Evolutionary conservation across 1,140 invertebrate species (phyloP), one percentile per base, ranked within the genome.

Genomic region (Habropoda laboriosa): DNA sequence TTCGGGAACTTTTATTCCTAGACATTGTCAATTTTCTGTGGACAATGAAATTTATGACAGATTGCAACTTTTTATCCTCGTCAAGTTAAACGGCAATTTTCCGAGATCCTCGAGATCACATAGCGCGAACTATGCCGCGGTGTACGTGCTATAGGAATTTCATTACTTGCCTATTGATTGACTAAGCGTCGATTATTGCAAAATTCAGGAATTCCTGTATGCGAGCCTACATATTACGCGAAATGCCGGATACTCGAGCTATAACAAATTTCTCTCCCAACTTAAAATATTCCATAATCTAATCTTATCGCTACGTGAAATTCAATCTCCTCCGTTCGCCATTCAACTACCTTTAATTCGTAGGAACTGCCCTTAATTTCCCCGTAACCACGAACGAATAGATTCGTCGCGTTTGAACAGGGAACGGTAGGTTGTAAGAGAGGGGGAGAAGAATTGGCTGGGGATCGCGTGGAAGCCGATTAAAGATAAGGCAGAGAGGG

Each of bases 161-260:
- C 47, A 66, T 66, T 32, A 66, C 47, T 47, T 32, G 7, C 7
- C 21, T 51, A 68, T 68, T 30, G 66, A 68, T 68, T 51, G 66
- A 68, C 47, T 24, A 2, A n/a, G 10, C 60, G 7, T 18, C 38
- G 32, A 1, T 16, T 13, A n/a, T 42, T 6, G 38, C 21, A 61
- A 32, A 47, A 47, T 47, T 32, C 27, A 8, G 66, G 47, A 68
- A 68, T 53, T 68, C 51, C 45, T 1, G 13, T 27, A 66, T 66
- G 24, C 24, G 13, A 38, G 12, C 35, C 35, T 61, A 8, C 18
- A 30, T 21, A 18, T 16, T 32, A 21, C 1, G 27, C 27, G 13
- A 57, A 57, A n/a, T 53, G 13, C 53, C 1, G n/a, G n/a, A n/a
- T n/a, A n/a, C n/a, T n/a, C n/a, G n/a, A n/a, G n/a, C n/a, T n/a